phyloP scores from a whole-genome alignment of 2,113 vertebrate species.

The Larimichthys polyactis region DNA sequence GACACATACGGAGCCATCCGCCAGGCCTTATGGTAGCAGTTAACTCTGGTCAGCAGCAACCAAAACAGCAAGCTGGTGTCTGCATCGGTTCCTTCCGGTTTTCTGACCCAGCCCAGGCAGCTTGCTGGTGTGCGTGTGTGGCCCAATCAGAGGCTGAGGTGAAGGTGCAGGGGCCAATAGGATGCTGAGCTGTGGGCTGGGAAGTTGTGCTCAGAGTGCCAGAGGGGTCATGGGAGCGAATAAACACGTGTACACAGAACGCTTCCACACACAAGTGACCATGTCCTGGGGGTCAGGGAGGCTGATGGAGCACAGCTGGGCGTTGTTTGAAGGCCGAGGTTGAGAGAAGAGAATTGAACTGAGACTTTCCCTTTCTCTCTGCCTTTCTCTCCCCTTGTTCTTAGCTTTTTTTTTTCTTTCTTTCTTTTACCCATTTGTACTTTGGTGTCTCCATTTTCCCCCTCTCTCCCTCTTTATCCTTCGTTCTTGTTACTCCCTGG shows the following conservation, averaged over 20 bases:
- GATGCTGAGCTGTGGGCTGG: slow-evolving; percentile 60
- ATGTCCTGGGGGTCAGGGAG: slow-evolving; percentile 47
- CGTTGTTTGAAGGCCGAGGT: slow-evolving; percentile 21
- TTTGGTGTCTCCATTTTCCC: slow-evolving; percentile 37
- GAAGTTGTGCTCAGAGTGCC: slow-evolving; percentile 39
- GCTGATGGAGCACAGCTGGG: slow-evolving; percentile 70
- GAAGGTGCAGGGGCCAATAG: slow-evolving; percentile 48
- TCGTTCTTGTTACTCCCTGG: slow-evolving; percentile 65
- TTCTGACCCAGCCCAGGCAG: slow-evolving; percentile 46
- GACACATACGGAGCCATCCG: slow-evolving; percentile 63
- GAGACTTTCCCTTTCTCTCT: slow-evolving; percentile 19
- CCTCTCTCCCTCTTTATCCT: slow-evolving; percentile 52
- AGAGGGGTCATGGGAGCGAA: slow-evolving; percentile 53
- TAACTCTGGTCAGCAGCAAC: slow-evolving; percentile 67
- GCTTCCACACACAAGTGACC: slow-evolving; percentile 33
- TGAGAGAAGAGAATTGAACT: slow-evolving; percentile 36
- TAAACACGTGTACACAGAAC: slow-evolving; percentile 64
- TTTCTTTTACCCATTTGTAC: slow-evolving; percentile 28
- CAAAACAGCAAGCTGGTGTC: slow-evolving; percentile 74
- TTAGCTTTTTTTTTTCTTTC: slow-evolving; percentile 1
- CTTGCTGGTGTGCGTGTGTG: slow-evolving; percentile 50
- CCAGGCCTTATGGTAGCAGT: slow-evolving; percentile 68
- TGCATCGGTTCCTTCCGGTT: slow-evolving; percentile 40
- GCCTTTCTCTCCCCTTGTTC: slow-evolving; percentile 33
- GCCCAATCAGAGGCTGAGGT: slow-evolving; percentile 59